A percentile compares a stretch with the other conserved stretches of the same genome.
Conservation (phyloP, 1,140 invertebrate species). For the Magallana angulata region DNA sequence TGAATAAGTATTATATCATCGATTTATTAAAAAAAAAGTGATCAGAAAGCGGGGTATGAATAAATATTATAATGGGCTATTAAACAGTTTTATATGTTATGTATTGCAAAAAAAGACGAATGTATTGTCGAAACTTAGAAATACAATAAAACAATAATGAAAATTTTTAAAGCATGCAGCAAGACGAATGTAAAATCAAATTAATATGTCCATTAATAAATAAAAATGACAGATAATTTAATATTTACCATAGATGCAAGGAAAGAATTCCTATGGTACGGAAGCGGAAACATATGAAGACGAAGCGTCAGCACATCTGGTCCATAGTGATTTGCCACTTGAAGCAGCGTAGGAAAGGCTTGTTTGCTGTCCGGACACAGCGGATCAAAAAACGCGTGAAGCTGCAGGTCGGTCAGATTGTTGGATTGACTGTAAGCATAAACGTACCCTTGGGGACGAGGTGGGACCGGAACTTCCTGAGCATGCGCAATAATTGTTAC, state of each 20-base stretch:
- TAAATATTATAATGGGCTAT: too few relatives aligned
- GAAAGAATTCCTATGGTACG: conserved; percentile 67
- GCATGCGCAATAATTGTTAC: neutral
- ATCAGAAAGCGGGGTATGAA: too few relatives aligned
- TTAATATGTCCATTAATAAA: neutral
- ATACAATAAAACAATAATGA: neutral
- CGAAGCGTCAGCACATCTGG: conserved; percentile 52
- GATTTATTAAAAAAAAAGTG: too few relatives aligned
- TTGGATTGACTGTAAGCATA: conserved; percentile 48
- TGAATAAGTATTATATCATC: too few relatives aligned
- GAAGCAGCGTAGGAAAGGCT: conserved; percentile 57
- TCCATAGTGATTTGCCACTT: conserved; percentile 65
- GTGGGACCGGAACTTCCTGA: conserved; percentile 6
- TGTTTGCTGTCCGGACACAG: conserved; percentile 65
- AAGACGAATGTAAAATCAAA: neutral
- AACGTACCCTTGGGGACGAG: conserved; percentile 55
- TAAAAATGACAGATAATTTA: too few relatives aligned
- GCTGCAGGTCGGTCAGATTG: conserved; percentile 58
- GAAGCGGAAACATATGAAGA: conserved; percentile 67
- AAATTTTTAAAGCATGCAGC: neutral
- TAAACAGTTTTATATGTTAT: too few relatives aligned
- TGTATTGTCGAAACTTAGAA: too few relatives aligned
- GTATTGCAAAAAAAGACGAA: too few relatives aligned
- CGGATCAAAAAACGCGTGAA: conserved; percentile 63
- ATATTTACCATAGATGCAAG: conserved; percentile 60